Evolutionary conservation across 1,140 invertebrate genomes (phyloP), one percentile per base, ranked within the genome.

Genomic region (Proctacanthus coquilletti): DNA sequence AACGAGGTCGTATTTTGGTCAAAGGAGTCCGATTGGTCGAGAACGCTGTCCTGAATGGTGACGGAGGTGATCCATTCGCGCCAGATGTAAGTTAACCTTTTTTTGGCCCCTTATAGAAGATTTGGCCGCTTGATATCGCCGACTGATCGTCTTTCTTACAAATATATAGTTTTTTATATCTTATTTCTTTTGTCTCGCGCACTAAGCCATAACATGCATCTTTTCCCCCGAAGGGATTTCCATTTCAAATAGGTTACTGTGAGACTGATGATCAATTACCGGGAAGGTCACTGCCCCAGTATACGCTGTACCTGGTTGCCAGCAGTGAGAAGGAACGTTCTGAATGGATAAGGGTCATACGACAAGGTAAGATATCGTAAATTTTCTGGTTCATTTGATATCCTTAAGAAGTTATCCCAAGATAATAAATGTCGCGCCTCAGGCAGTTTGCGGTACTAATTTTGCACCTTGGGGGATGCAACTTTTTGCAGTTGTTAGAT

Each of bases 251-350:
- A 43, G 78, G 78, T 32, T 85, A 84, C 61, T 69, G 71, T 35
- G 77, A 81, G 48, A 66, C 69, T 41, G 70, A 69, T 33, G 62
- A 66, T 34, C 49, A 53, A 29, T 42, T 45, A 40, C 37, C 43
- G 40, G 45, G 47, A 29, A 43, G 56, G 38, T 47, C 57, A 23
- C 48, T 60, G 38, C 71, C 71, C 34, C 77, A 80, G 48, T 84
- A 84, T 58, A 80, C 74, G 14, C 63, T 87, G 37, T 86, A 85
- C 58, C 70, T 87, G 39, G 68, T 83, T 30, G 77, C 80, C 19
- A 63, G 68, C 38, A 70, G 71, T 49, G 72, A 80, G 35, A 70
- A 73, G 40, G 79, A 85, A 48, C 64, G 80, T 29, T 60, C 69
- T 43, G 77, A 79, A 49, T 87, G 83, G 83, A 80, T 86, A 45